Percentiles rank a stretch among this genome's conserved stretches.
Evolutionary conservation across 1,140 invertebrate genomes (phyloP).

Genomic region (Alviniconcha marisindica): DNA sequence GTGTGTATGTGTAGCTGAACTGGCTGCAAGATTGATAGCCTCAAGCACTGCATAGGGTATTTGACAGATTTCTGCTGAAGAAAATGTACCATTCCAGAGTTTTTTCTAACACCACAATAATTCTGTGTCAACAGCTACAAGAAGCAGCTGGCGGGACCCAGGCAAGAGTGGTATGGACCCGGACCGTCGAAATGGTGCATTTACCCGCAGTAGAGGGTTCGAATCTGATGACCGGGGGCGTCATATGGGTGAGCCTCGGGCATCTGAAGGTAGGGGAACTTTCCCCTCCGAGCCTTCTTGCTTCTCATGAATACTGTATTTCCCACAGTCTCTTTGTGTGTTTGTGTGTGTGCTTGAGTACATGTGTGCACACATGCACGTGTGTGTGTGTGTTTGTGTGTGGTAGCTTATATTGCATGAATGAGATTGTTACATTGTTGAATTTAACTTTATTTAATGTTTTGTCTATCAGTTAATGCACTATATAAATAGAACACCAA

Average conservation of each 20-base stretch:
- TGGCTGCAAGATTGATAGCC: no score
- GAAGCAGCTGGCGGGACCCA: slow-evolving; percentile 48
- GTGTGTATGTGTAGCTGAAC: no score
- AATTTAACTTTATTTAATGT: no score
- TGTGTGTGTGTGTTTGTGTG: not conserved
- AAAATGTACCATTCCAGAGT: no score
- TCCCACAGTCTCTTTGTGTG: no score
- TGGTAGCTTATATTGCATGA: no score
- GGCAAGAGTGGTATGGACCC: slow-evolving; percentile 49
- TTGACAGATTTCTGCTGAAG: no score
- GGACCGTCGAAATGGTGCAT: slow-evolving; percentile 48
- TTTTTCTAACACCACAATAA: not conserved
- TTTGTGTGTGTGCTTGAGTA: not conserved
- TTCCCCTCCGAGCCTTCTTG: not conserved
- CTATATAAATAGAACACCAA: no score
- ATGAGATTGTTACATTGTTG: no score
- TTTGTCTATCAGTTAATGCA: no score
- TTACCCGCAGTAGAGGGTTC: slow-evolving; percentile 13
- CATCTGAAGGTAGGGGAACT: slow-evolving; percentile 18
- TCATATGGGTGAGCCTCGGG: slow-evolving; percentile 13
- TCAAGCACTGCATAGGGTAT: no score
- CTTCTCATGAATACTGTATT: not conserved
- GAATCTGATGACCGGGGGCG: slow-evolving; percentile 25
- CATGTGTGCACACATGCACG: not conserved
- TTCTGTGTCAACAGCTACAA: slow-evolving; percentile 25